Evolutionary conservation across 2,797 vertebrate species (phyloP).

Genomic region (Chanos chanos): DNA sequence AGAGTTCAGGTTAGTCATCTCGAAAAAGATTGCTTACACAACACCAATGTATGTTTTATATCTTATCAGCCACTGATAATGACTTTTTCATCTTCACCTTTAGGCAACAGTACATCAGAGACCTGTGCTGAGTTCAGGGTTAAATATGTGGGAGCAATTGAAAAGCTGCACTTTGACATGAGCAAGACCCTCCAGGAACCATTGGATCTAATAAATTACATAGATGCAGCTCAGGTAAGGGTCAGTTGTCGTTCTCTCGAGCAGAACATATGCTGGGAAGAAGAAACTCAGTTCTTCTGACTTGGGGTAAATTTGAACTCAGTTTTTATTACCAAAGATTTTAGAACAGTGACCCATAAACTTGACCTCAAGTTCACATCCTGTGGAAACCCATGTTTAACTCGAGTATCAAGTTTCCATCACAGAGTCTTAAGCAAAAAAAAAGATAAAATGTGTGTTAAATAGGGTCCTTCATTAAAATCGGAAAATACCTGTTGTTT

Average conservation of each 20-base stretch:
- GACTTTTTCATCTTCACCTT: background rate
- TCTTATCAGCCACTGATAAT: background rate
- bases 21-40: too few species aligned
- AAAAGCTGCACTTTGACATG: conserved; percentile 84
- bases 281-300: too few species aligned
- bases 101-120: conserved; percentile 84
- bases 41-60: too few species aligned
- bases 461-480: background rate
- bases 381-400: too few species aligned
- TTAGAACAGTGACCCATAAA: too few species aligned
- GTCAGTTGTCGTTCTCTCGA: too few species aligned
- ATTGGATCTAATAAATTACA: conserved; percentile 92
- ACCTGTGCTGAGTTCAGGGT: conserved; percentile 90
- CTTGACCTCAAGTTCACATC: too few species aligned
- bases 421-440: too few species aligned
- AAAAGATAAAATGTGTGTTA: background rate
- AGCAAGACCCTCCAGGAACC: conserved; percentile 86
- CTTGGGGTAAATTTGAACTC: too few species aligned
- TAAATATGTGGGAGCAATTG: conserved; percentile 91
- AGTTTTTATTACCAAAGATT: too few species aligned
- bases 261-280: too few species aligned
- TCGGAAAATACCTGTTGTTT: conserved; percentile 17
- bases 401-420: too few species aligned
- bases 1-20: conserved; percentile 83
- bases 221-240: conserved; percentile 91